Conservation (phyloP, 2,888 invertebrate genomes). For the Ormyrus pomaceus region DNA sequence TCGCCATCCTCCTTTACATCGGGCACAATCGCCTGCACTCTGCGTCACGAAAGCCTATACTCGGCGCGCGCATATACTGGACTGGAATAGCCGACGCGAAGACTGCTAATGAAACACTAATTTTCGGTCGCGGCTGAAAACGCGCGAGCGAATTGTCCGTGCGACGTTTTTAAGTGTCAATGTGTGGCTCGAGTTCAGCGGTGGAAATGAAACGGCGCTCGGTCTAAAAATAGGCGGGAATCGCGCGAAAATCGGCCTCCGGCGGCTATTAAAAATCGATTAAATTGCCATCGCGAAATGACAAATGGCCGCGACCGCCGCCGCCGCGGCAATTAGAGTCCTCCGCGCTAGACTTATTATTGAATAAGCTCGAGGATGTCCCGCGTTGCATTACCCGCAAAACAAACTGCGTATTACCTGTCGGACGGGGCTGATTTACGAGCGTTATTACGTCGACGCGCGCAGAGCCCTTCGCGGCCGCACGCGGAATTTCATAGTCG, state of each 20-base stretch:
- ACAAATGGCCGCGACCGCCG: constrained; percentile 21
- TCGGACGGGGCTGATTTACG: constrained; percentile 26
- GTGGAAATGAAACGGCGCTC: too few species aligned
- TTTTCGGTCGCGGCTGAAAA: too few species aligned
- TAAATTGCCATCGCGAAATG: constrained; percentile 25
- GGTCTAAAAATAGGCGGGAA: not conserved
- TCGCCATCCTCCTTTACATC: not conserved
- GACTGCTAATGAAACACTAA: too few species aligned
- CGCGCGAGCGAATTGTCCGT: too few species aligned
- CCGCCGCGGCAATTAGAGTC: constrained; percentile 15
- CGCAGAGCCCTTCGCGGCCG: not conserved
- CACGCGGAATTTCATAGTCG: not conserved
- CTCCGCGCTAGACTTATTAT: constrained; percentile 34
- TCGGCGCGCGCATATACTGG: too few species aligned
- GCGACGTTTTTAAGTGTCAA: too few species aligned
- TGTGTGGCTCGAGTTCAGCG: too few species aligned
- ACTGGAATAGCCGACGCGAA: too few species aligned
- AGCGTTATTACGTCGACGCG: constrained; percentile 10
- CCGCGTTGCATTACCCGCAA: constrained; percentile 23
- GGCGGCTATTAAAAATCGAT: constrained; percentile 11
- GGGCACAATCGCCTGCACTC: not conserved
- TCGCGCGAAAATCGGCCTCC: not conserved
- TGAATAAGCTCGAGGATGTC: constrained; percentile 21
- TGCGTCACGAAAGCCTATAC: too few species aligned
- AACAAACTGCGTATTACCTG: constrained; percentile 34